These are phyloP conservation scores for Samia ricini DNA, from an alignment of 1,140 invertebrate species.

Conservation along the genomic window DNA sequence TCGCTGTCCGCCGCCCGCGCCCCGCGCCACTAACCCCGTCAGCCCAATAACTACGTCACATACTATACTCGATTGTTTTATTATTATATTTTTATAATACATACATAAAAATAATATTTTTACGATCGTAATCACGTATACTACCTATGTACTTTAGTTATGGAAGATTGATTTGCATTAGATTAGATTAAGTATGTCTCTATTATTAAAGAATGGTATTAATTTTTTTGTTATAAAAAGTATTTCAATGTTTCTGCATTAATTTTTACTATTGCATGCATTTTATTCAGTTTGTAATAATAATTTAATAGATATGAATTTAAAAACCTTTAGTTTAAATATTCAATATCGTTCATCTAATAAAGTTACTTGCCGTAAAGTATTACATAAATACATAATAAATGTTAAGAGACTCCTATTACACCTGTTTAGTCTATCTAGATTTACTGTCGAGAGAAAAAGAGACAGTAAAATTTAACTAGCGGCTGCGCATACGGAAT, in stretches of 20 bases:
- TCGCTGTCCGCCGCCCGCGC: conserved; percentile 22
- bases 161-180: not conserved
- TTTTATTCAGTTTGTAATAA: not conserved
- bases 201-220: not conserved
- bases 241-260: not conserved
- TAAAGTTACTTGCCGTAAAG: no score
- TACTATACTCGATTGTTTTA: conserved; percentile 42
- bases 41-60: conserved; percentile 40
- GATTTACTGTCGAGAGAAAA: conserved; percentile 50
- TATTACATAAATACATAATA: not conserved
- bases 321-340: no score
- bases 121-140: conserved; percentile 10
- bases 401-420: not conserved
- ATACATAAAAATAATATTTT: conserved; percentile 24
- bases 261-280: not conserved
- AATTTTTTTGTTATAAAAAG: not conserved
- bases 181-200: not conserved
- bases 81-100: conserved; percentile 32
- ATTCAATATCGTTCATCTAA: no score
- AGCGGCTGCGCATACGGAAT: conserved; percentile 40
- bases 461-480: conserved; percentile 58
- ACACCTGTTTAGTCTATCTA: conserved; percentile 20
- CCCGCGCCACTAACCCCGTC: conserved; percentile 20
- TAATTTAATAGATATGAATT: not conserved
- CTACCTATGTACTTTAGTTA: not conserved